Conservation (phyloP, 1,140 invertebrate genomes). For the Oedothorax gibbosus region DNA sequence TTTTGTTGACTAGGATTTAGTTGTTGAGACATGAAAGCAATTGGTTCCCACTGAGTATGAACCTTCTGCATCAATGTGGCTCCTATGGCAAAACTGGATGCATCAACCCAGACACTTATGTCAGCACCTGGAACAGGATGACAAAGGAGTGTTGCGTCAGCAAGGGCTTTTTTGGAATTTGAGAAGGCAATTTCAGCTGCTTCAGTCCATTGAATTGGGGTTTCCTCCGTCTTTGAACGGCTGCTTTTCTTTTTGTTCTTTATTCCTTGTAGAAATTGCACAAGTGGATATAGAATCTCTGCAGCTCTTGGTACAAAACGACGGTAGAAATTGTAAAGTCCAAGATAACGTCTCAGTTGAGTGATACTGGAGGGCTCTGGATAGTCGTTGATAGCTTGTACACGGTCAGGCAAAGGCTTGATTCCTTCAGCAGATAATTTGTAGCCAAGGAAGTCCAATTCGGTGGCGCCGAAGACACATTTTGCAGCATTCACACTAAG, state of each 20-base stretch:
- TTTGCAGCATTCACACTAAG: slow-evolving; percentile 65
- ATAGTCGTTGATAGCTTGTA: slow-evolving; percentile 71
- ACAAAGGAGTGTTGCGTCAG: no score
- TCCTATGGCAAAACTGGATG: not conserved
- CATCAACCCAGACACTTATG: no score
- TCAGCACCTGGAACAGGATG: not conserved
- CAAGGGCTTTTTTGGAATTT: no score
- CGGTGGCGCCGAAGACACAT: slow-evolving; percentile 59
- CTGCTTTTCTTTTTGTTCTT: no score
- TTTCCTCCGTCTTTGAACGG: no score
- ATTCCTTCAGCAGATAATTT: slow-evolving; percentile 61
- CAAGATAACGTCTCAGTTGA: slow-evolving; percentile 50
- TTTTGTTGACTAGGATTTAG: slow-evolving; percentile 48
- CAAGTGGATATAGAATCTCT: no score
- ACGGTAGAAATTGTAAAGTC: no score
- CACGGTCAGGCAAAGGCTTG: slow-evolving; percentile 63
- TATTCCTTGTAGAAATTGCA: no score
- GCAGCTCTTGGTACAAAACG: no score
- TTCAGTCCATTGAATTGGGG: no score
- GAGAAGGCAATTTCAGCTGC: no score
- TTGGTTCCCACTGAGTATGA: slow-evolving; percentile 7
- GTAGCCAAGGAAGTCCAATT: no score
- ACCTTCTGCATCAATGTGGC: slow-evolving; percentile 4
- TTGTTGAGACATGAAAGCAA: slow-evolving; percentile 56
- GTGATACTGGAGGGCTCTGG: slow-evolving; percentile 67